Evolutionary conservation across 2,113 vertebrate genomes (phyloP).

Genomic region (Cynocephalus volans): DNA sequence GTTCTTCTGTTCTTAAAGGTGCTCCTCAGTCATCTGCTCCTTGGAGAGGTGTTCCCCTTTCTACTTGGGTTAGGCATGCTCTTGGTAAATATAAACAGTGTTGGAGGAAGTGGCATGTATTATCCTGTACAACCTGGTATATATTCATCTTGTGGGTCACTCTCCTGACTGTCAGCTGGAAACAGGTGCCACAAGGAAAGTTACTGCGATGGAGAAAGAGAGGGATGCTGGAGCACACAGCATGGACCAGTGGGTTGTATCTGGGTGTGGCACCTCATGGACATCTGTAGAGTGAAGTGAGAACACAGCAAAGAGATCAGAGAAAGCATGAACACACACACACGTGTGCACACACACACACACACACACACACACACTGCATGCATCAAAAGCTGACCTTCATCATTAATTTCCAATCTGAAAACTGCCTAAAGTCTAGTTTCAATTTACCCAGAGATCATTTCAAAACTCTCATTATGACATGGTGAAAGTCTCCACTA

Average conservation of each 20-base stretch:
- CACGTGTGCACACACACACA: not conserved
- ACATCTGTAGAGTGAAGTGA: not conserved
- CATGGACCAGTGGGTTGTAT: accelerated
- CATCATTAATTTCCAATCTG: not conserved
- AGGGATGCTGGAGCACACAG: not conserved
- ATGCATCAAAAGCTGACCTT: not conserved
- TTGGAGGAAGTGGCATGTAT: not conserved
- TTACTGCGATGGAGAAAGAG: not conserved
- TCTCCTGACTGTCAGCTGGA: not conserved
- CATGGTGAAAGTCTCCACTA: not conserved
- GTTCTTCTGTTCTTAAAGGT: not conserved
- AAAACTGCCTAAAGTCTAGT: not conserved
- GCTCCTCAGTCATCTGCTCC: not conserved
- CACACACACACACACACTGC: not conserved
- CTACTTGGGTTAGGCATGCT: not conserved
- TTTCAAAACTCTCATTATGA: not conserved
- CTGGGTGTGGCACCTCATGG: not conserved
- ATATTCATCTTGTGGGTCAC: not conserved
- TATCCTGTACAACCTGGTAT: not conserved
- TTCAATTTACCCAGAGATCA: not conserved
- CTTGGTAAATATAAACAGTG: not conserved
- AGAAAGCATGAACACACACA: not conserved
- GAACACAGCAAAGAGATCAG: not conserved
- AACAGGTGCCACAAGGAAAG: not conserved
- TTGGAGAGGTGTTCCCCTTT: not conserved